Percentiles rank a stretch among this genome's conserved stretches.
Conservation (phyloP, 1,140 invertebrate species). For the Sycophila sp. region DNA sequence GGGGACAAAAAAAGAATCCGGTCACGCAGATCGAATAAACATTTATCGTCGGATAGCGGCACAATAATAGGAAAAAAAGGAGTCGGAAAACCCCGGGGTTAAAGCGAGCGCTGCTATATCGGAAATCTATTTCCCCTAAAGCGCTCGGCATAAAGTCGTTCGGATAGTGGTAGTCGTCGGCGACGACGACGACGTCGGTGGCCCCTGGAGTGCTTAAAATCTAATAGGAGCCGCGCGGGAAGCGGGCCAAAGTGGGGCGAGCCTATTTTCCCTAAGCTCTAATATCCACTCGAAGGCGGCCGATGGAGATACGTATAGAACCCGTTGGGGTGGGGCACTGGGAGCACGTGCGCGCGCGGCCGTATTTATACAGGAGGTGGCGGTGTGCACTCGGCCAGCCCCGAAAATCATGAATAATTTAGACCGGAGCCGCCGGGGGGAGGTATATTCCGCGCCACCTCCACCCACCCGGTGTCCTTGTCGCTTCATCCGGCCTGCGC, state of each 20-base stretch:
- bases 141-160: neutral
- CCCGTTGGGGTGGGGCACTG: neutral
- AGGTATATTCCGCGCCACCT: neutral
- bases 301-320: neutral
- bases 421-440: conserved; percentile 6
- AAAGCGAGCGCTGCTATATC: neutral
- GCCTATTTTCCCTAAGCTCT: conserved; percentile 54
- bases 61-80: too few relatives aligned
- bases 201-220: conserved; percentile 46
- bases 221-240: conserved; percentile 38
- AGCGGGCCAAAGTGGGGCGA: conserved; percentile 38
- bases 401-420: conserved; percentile 56
- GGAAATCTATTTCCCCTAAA: conserved; percentile 24
- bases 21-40: neutral
- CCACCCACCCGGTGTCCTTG: neutral
- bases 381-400: conserved; percentile 44
- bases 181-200: too few relatives aligned
- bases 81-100: too few relatives aligned
- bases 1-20: too few relatives aligned
- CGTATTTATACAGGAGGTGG: too few relatives aligned
- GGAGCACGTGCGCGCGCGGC: neutral
- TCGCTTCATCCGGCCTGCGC: neutral
- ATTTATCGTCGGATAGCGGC: neutral
- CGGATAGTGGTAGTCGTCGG: neutral
- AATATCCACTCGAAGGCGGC: conserved; percentile 50